phyloP scores from a whole-genome alignment of 2,797 vertebrate genomes.

The Sebastolobus alascanus region DNA sequence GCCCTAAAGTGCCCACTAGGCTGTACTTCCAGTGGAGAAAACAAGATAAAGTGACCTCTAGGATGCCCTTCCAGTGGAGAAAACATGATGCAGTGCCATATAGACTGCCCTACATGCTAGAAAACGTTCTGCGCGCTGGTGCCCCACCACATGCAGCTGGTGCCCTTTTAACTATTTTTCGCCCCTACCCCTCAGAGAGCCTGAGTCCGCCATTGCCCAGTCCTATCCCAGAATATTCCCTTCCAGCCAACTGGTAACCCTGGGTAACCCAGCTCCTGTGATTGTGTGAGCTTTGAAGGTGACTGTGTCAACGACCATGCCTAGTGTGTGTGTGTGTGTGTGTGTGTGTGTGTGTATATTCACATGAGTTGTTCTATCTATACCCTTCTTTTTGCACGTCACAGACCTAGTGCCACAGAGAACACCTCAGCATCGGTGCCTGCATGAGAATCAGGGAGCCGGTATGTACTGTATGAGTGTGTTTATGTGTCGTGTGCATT shows the following conservation, averaged over 20 bases:
- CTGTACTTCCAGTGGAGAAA: too few species aligned
- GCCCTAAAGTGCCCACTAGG: too few species aligned
- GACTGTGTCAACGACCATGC: conserved; percentile 47
- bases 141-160: too few species aligned
- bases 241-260: conserved; percentile 42
- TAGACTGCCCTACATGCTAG: too few species aligned
- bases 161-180: too few species aligned
- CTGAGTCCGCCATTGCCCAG: not conserved
- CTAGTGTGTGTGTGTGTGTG: not conserved
- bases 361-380: not conserved
- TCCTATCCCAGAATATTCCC: conserved; percentile 54
- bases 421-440: conserved; percentile 39
- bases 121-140: too few species aligned
- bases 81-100: too few species aligned
- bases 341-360: conserved; percentile 4
- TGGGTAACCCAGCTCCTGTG: conserved; percentile 57
- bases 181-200: too few species aligned
- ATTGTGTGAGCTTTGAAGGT: conserved; percentile 19
- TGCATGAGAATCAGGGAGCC: conserved; percentile 21
- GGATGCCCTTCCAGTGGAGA: too few species aligned
- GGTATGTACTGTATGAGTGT: conserved; percentile 34
- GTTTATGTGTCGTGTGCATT: conserved; percentile 65
- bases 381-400: conserved; percentile 10
- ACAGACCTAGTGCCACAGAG: not conserved
- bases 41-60: too few species aligned